phyloP scores from a whole-genome alignment of 1,140 invertebrate genomes.

The Coenobita brevimanus region DNA sequence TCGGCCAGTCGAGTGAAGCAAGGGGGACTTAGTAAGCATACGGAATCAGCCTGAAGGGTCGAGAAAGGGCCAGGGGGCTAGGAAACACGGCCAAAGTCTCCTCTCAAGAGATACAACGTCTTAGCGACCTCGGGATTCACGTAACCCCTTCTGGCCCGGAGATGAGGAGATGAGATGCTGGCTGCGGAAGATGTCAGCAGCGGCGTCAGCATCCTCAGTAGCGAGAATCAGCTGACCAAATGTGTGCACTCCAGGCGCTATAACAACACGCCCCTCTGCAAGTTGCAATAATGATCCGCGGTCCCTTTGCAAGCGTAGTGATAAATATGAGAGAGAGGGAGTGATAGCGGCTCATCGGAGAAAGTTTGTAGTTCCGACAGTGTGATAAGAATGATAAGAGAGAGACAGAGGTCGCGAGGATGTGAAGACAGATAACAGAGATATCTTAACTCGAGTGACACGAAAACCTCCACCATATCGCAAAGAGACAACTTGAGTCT shows the following conservation, averaged over 20 bases:
- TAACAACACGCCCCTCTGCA: background rate
- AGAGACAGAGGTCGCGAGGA: background rate
- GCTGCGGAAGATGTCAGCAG: conserved; percentile 45
- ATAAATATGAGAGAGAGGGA: background rate
- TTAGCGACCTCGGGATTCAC: background rate
- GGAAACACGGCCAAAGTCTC: background rate
- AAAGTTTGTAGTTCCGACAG: no score
- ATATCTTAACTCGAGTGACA: no score
- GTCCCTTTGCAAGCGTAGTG: background rate
- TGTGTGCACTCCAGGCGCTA: conserved; percentile 55
- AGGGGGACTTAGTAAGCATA: background rate
- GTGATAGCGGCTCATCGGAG: no score
- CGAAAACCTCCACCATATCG: no score
- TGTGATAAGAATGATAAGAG: conserved; percentile 5
- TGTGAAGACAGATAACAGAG: background rate
- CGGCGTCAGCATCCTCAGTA: conserved; percentile 36
- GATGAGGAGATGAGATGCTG: conserved; percentile 50
- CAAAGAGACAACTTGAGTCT: no score
- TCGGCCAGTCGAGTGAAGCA: background rate
- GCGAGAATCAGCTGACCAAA: conserved; percentile 47
- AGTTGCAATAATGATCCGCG: background rate
- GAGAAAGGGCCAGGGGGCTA: background rate
- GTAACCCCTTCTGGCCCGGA: conserved; percentile 56
- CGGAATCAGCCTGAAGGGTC: background rate
- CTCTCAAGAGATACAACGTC: background rate